Evolutionary conservation across 1,140 invertebrate species (phyloP), one percentile per base, ranked within the genome.

Genomic region (Gonatopus flavifemur): DNA sequence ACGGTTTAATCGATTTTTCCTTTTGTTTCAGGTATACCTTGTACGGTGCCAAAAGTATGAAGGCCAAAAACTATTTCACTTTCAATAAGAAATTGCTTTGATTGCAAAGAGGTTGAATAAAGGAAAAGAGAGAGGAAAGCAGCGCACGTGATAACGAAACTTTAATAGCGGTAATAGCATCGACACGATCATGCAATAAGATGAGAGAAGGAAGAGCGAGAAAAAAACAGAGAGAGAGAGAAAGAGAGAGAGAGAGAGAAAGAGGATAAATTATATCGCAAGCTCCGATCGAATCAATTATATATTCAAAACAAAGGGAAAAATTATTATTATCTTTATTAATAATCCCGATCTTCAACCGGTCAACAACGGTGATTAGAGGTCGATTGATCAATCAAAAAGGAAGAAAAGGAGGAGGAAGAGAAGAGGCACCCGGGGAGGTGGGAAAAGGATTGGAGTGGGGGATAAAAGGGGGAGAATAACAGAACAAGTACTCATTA

Each of bases 1-100:
- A 32, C 5, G 42, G 22, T 15, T 18, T 10, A 6, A 45, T 37
- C 22, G 10, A 33, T 18, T 50, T 48, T 28, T 37, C 18, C n/a
- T n/a, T 50, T 42, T 4, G 21, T 57, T 59, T 12, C 55, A 60
- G 28, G 59, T 57, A 30, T 52, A 61, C 47, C 45, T 18, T 25
- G 39, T 22, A 32, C 13, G 21, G 20, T 33, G 40, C 21, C 22
- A 38, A 19, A 49, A 49, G 59, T 54, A 67, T 64, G 64, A 60
- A 51, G 58, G 45, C 58, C 21, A 57, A 49, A 40, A 68, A 64
- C 33, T 60, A 57, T 37, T 66, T 70, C 39, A 55, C 64, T 49
- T 64, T 67, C 57, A 60, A 70, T 30, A 59, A 67, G 39, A 62
- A 67, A 49, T 47, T 62, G 3, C 52, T 69, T 38, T 62, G 60